These are phyloP conservation scores for Aegotheles bennettii DNA, from an alignment of 2,113 vertebrate genomes.

Conservation along the genomic window DNA sequence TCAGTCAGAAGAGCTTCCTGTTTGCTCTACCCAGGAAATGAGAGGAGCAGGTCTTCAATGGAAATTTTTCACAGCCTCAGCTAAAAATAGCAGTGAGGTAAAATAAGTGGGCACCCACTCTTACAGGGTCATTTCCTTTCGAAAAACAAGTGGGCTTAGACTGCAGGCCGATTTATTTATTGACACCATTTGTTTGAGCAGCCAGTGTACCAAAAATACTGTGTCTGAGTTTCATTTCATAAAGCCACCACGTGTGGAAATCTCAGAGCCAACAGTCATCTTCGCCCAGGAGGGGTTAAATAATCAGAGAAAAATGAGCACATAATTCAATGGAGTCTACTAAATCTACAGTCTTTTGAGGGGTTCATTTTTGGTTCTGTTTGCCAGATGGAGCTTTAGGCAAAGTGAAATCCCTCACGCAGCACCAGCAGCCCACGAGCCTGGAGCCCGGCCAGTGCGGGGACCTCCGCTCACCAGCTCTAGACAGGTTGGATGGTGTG, in stretches of 20 bases:
- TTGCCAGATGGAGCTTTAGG: not conserved
- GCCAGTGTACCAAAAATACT: not conserved
- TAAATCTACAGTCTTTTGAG: not conserved
- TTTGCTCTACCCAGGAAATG: slow-evolving; percentile 75
- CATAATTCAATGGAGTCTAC: not conserved
- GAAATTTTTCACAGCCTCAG: slow-evolving; percentile 78
- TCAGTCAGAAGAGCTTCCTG: slow-evolving; percentile 71
- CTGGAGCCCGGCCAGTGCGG: fast-evolving
- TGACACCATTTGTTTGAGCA: not conserved
- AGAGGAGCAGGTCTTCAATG: slow-evolving; percentile 74
- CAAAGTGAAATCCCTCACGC: not conserved
- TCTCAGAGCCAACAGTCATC: not conserved
- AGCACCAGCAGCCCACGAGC: not conserved
- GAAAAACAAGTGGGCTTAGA: slow-evolving; percentile 7
- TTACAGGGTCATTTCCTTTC: slow-evolving; percentile 49
- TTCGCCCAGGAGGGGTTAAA: not conserved
- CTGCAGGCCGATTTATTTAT: slow-evolving; percentile 6
- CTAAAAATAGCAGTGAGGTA: slow-evolving; percentile 83
- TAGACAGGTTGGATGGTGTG: not conserved
- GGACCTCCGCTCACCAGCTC: fast-evolving
- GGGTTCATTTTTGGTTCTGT: not conserved
- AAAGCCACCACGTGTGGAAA: not conserved
- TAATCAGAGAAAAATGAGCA: not conserved
- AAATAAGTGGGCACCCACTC: slow-evolving; percentile 41
- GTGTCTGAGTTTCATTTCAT: not conserved